Percentiles rank a stretch among this genome's conserved stretches.
These are phyloP conservation scores for Galaxea fascicularis DNA, from an alignment of 92 coral and sea anemone species.

Conservation along the genomic window DNA sequence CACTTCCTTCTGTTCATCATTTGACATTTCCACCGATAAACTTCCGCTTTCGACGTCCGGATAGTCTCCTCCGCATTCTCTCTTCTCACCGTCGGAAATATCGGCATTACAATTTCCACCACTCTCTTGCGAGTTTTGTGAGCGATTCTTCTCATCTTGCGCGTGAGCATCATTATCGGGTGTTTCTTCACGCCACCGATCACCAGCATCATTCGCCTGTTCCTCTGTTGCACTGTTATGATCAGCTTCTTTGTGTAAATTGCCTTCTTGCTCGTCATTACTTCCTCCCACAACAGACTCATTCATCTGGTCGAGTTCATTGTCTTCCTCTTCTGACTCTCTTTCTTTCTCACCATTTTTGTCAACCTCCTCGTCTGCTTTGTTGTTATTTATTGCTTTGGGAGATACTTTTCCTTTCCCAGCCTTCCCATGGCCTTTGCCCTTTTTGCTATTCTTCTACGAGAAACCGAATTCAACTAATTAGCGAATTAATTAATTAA, in stretches of 20 bases:
- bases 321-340: constrained; percentile 24
- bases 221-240: not conserved
- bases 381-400: constrained; percentile 24
- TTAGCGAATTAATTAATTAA: too few species aligned
- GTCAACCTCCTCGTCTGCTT: not conserved
- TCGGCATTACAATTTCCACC: not conserved
- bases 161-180: not conserved
- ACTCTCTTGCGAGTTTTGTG: not conserved
- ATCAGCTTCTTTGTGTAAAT: not conserved
- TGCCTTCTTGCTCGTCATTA: constrained; percentile 1
- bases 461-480: too few species aligned
- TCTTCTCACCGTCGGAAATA: not conserved
- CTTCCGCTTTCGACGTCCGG: not conserved
- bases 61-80: not conserved
- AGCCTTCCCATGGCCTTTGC: constrained; percentile 42
- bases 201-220: not conserved
- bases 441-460: constrained; percentile 59
- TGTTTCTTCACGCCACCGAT: not conserved
- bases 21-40: not conserved
- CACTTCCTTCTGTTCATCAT: not conserved
- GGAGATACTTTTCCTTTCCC: constrained; percentile 17
- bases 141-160: not conserved
- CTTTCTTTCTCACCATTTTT: constrained; percentile 6
- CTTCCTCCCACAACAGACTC: constrained; percentile 34
- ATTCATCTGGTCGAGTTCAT: constrained; percentile 29